Evolutionary conservation across 2,797 vertebrate genomes (phyloP).

Genomic region (Gorsachius magnificus): DNA sequence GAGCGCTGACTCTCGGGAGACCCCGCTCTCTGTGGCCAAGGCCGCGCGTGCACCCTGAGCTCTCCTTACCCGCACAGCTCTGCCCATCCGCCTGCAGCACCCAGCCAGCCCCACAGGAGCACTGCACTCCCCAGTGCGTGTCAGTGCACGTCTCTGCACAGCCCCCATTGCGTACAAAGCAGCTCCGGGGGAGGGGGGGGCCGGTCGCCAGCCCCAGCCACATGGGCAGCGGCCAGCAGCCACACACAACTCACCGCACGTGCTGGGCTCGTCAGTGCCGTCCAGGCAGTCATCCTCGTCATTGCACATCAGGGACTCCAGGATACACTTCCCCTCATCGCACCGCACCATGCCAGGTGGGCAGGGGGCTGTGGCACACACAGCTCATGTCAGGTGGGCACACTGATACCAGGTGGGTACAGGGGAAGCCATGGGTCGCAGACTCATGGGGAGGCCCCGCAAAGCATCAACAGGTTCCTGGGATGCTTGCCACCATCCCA

Average conservation of each 20-base stretch:
- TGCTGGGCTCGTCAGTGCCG: conserved; percentile 83
- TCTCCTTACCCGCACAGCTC: conserved; percentile 80
- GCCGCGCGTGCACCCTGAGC: accelerated
- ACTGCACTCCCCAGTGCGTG: conserved; percentile 80
- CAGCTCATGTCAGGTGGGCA: background rate
- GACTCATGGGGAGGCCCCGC: accelerated
- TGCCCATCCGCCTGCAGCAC: conserved; percentile 74
- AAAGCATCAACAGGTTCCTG: background rate
- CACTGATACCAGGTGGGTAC: background rate
- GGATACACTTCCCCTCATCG: conserved; percentile 81
- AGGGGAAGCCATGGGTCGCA: background rate
- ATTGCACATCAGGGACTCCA: conserved; percentile 80
- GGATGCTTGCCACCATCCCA: background rate
- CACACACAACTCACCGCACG: conserved; percentile 71
- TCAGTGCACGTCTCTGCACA: conserved; percentile 81
- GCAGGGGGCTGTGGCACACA: conserved; percentile 61
- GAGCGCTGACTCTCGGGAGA: accelerated
- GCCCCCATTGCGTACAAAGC: conserved; percentile 82
- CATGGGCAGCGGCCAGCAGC: accelerated
- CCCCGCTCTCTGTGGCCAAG: background rate
- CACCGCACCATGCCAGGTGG: conserved; percentile 71
- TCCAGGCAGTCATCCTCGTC: conserved; percentile 81
- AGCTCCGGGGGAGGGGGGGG: too few relatives aligned
- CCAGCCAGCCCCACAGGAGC: conserved; percentile 82
- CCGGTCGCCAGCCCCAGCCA: accelerated